Conservation (phyloP, 64 coral and sea anemone species). For the Stichodactyla mertensii region DNA sequence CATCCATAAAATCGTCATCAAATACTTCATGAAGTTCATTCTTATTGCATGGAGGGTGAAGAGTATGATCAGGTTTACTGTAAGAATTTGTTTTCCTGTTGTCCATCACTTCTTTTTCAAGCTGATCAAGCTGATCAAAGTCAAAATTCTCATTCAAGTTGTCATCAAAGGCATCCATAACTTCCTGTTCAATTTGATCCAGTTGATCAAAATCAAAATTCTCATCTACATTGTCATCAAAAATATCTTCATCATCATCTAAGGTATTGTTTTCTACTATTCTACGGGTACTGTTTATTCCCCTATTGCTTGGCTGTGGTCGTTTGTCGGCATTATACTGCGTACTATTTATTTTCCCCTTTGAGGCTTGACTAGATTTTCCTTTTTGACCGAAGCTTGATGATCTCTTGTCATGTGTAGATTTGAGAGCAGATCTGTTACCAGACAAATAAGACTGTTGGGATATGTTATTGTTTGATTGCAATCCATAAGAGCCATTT, state of each 20-base stretch:
- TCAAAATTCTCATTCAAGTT: constrained; percentile 35
- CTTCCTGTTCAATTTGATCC: constrained; percentile 6
- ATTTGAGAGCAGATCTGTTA: not conserved
- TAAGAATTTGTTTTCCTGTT: not conserved
- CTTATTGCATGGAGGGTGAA: not conserved
- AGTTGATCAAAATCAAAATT: constrained; percentile 39
- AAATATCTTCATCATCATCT: constrained; percentile 34
- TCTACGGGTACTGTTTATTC: not conserved
- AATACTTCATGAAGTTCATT: not conserved
- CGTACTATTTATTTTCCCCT: not conserved
- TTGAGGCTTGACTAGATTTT: not conserved
- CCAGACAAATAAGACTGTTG: not conserved
- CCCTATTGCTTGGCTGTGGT: not conserved
- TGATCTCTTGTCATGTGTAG: not conserved
- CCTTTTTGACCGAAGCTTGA: not conserved
- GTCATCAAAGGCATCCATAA: not conserved
- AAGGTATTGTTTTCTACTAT: constrained; percentile 16
- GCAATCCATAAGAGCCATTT: not conserved
- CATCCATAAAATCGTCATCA: constrained; percentile 38
- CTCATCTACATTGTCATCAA: constrained; percentile 27
- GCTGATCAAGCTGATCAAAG: constrained; percentile 34
- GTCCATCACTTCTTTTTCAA: constrained; percentile 26
- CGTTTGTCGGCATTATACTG: not conserved
- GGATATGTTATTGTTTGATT: not conserved
- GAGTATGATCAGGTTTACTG: not conserved